Percentiles rank a stretch among this genome's conserved stretches.
phyloP scores from a whole-genome alignment of 2,113 vertebrate genomes.

The Psephotus haematonotus region DNA sequence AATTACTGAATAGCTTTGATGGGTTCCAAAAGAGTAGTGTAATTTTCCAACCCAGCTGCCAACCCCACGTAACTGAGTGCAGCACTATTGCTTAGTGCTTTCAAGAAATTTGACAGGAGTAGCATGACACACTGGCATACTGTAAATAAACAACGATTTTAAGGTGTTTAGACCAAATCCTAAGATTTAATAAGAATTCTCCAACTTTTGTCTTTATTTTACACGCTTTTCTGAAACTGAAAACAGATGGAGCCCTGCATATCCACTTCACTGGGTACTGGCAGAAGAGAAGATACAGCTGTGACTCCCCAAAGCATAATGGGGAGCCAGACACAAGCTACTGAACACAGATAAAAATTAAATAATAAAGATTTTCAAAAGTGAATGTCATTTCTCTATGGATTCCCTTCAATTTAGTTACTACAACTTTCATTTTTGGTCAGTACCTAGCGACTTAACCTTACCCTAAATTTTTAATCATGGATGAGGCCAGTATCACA shows the following conservation, averaged over 20 bases:
- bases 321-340: neutral
- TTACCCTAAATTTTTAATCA: neutral
- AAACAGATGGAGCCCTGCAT: neutral
- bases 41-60: neutral
- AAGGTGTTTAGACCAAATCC: neutral
- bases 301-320: neutral
- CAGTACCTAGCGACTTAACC: neutral
- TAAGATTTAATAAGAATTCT: neutral
- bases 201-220: neutral
- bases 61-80: neutral
- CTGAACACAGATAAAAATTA: neutral
- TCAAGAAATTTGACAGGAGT: neutral
- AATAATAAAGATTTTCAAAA: neutral
- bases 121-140: neutral
- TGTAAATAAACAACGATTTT: neutral
- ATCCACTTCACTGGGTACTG: neutral
- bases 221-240: neutral
- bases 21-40: neutral
- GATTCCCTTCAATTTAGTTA: neutral
- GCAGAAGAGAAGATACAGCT: neutral
- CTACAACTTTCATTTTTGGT: neutral
- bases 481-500: neutral
- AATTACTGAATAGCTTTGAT: neutral
- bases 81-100: neutral
- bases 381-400: neutral